Base-by-base conservation (phyloP, 2,888 invertebrate genomes). In the Andrena fulva region DNA sequence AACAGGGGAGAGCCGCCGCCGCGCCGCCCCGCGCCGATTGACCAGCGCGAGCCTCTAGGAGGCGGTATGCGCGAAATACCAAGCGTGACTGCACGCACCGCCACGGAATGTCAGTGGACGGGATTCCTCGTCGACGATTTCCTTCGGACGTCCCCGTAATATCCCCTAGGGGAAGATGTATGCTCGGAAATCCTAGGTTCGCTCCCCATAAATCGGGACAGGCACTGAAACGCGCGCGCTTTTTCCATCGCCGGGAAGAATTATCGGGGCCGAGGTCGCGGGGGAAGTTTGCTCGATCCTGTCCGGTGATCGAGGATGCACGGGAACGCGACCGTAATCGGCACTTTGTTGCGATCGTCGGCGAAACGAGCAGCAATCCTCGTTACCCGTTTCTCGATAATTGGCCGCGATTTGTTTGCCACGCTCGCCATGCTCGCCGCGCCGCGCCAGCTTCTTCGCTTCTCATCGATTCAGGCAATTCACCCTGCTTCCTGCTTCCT, bases 61-160 rank as follows among this genome's bases (percentile, higher is more conserved):
- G 64, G 80, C 59, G 87, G 87, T 82, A 87, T 87, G 89, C 88
- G 85, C 76, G 77, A 87, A 87, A 89, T 89, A 73, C 85, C 85
- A 73, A 73, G 82, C 85, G 84, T 86, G 82, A 87, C 82, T 91
- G 87, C 89, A 89, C 85, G 89, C 89, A 90, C 86, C 76, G 84
- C 74, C 70, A 8, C 82, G 89, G 88, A 90, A 90, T 90, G 86
- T 79, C 86, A 88, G 84, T 83, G 77, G 82, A 88, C 82, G 86
- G 77, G 85, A 88, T 88, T 88, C 88, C 84, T 35, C 72, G 67
- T 77, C 74, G 79, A 86, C 82, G 77, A 88, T 88, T 88, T 88
- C 72, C 86, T 73, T 60, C 77, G 71, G 77, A 60, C 63, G 71
- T 77, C 50, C 69, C 59, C 62, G 54, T 67, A 71, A 72, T 78